phyloP scores from a whole-genome alignment of 2,113 vertebrate species.

The Zootoca vivipara region DNA sequence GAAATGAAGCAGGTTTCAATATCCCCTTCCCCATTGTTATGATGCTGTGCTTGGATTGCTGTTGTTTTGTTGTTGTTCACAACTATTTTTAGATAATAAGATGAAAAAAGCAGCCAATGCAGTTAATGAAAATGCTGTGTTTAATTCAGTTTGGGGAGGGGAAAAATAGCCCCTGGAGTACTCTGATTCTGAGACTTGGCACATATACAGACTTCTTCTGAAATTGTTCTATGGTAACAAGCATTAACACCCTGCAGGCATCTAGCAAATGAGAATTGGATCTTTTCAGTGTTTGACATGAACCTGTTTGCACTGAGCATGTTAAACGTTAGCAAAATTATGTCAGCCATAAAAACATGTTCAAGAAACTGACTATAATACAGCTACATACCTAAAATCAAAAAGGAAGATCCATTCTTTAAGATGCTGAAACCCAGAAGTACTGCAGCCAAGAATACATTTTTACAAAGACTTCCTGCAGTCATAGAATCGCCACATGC shows the following conservation, averaged over 20 bases:
- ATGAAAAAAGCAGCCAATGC: not conserved
- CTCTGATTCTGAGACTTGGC: not conserved
- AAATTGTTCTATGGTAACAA: not conserved
- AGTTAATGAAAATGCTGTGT: not conserved
- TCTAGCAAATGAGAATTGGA: not conserved
- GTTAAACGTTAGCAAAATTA: not conserved
- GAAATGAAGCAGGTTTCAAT: not conserved
- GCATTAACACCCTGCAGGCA: not conserved
- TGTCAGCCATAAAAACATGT: not conserved
- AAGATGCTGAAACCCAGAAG: not conserved
- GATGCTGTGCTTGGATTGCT: not conserved
- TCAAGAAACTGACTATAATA: not conserved
- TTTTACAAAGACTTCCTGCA: not conserved
- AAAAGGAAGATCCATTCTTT: not conserved
- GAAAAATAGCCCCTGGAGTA: not conserved
- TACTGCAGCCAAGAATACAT: not conserved
- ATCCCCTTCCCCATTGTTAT: not conserved
- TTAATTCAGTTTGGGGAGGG: not conserved
- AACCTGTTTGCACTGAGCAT: not conserved
- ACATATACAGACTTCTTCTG: not conserved
- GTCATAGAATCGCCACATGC: no score
- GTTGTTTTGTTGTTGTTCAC: not conserved
- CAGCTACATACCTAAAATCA: not conserved
- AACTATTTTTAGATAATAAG: not conserved
- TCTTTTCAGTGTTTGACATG: not conserved